Conservation (phyloP, 2,797 vertebrate genomes). For the Pampus argenteus region DNA sequence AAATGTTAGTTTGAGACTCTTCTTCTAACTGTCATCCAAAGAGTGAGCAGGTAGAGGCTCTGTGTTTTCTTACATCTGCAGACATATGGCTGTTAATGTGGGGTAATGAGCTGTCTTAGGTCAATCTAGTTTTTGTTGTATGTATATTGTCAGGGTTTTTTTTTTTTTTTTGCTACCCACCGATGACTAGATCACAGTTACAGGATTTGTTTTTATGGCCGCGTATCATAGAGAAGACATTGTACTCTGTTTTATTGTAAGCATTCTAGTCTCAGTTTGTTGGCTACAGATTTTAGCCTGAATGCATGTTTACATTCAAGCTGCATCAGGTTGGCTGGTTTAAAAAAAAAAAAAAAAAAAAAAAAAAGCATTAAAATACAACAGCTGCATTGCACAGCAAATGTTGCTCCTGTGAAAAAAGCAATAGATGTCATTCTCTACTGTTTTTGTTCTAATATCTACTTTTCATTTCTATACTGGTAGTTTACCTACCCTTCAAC, state of each 20-base stretch:
- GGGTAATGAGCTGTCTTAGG: not conserved
- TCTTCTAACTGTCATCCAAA: not conserved
- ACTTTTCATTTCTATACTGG: slow-evolving; percentile 38
- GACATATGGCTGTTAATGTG: not conserved
- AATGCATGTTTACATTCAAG: slow-evolving; percentile 10
- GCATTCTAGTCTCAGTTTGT: slow-evolving; percentile 18
- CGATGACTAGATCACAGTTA: slow-evolving; percentile 1
- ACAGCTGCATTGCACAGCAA: not conserved
- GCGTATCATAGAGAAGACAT: slow-evolving; percentile 19
- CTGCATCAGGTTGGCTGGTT: slow-evolving; percentile 4
- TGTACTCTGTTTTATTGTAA: slow-evolving; percentile 61
- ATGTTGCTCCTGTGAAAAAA: not conserved
- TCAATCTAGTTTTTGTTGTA: not conserved
- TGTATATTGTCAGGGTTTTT: not conserved
- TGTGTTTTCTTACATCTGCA: slow-evolving; percentile 4
- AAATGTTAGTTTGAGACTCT: not conserved
- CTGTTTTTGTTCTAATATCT: slow-evolving; percentile 50
- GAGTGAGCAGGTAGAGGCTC: not conserved
- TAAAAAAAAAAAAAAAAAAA: no score
- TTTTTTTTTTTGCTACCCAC: not conserved
- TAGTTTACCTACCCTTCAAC: slow-evolving; percentile 48
- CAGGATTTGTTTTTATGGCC: slow-evolving; percentile 27
- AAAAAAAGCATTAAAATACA: slow-evolving; percentile 25
- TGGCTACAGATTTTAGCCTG: slow-evolving; percentile 12
- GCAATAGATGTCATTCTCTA: not conserved